phyloP scores from a whole-genome alignment of 2,113 vertebrate genomes.

The Halcyon malimbica region DNA sequence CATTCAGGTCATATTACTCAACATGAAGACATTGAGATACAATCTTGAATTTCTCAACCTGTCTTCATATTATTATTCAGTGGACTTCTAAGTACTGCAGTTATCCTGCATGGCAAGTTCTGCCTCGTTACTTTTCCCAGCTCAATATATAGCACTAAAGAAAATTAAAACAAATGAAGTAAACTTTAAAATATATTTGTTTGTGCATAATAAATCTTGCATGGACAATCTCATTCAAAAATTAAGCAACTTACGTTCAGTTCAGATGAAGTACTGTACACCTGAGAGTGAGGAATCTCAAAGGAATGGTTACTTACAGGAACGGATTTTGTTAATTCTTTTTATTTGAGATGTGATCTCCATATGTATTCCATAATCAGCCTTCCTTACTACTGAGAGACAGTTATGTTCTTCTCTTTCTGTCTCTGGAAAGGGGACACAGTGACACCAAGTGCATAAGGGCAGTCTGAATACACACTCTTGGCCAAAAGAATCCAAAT shows the following conservation, averaged over 20 bases:
- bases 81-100: neutral
- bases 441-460: constrained; percentile 54
- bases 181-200: neutral
- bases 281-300: neutral
- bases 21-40: neutral
- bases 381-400: constrained; percentile 40
- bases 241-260: neutral
- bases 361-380: constrained; percentile 13
- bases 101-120: neutral
- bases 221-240: neutral
- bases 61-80: neutral
- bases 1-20: neutral
- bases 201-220: neutral
- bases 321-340: neutral
- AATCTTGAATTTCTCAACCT: neutral
- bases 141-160: neutral
- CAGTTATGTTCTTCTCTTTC: constrained; percentile 63
- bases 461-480: constrained; percentile 41
- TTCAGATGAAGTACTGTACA: neutral
- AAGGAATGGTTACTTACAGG: neutral
- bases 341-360: constrained; percentile 23
- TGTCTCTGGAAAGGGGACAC: constrained; percentile 61
- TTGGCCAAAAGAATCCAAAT: constrained; percentile 58
- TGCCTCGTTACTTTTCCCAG: neutral
- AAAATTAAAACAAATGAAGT: neutral